These are phyloP conservation scores for Rattus norvegicus DNA, from an alignment of 2,113 vertebrate genomes.

Conservation along the genomic window GRCr8 NC_086019.1:182915501-182916000, in stretches of 20 bases:
- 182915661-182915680: background rate
- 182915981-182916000: background rate
- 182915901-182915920: background rate
- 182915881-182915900: background rate
- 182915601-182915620: background rate
- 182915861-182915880: background rate
- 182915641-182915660: background rate
- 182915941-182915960: background rate
- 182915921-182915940: background rate
- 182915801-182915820: background rate
- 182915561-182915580: background rate
- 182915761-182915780: background rate
- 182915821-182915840: background rate
- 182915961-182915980: background rate
- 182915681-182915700: constrained; percentile 10
- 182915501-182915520: background rate
- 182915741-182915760: background rate
- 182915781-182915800: background rate
- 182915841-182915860: background rate
- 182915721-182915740: background rate
- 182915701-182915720: background rate
- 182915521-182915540: background rate
- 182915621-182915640: background rate
- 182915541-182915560: background rate
- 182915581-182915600: background rate